Percentiles rank a stretch among this genome's conserved stretches.
Conservation (phyloP, 2,888 invertebrate genomes). For the Drosophila neonasuta region DNA sequence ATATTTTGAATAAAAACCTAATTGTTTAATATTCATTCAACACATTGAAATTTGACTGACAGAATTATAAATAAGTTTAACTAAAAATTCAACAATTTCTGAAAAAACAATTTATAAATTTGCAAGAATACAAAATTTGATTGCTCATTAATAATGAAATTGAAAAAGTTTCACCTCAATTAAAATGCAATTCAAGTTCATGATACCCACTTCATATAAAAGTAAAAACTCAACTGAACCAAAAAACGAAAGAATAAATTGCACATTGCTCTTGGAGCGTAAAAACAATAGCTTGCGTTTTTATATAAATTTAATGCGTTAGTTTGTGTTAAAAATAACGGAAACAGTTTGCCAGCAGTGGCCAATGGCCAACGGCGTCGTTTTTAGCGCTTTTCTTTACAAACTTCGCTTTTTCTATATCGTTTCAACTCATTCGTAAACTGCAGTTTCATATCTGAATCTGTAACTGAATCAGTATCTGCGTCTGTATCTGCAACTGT, state of each 20-base stretch:
- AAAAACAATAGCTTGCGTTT: conserved; percentile 48
- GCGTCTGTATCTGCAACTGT: neutral
- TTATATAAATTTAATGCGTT: conserved; percentile 48
- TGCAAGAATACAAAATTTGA: neutral
- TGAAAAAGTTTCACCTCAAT: neutral
- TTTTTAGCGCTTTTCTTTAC: conserved; percentile 19
- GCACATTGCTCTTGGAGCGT: conserved; percentile 38
- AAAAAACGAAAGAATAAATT: conserved; percentile 12
- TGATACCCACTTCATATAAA: neutral
- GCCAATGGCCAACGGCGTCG: conserved; percentile 40
- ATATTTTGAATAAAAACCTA: no score
- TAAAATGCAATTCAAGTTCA: neutral
- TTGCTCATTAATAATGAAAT: neutral
- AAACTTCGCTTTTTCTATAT: conserved; percentile 1
- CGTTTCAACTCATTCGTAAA: conserved; percentile 22
- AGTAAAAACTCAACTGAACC: neutral
- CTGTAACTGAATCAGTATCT: conserved; percentile 15
- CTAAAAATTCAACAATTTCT: no score
- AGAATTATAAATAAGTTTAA: no score
- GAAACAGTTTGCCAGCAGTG: conserved; percentile 36
- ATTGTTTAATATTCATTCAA: no score
- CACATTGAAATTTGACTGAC: no score
- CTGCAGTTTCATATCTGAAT: conserved; percentile 4
- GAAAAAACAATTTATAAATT: no score
- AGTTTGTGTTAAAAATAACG: conserved; percentile 60